Conservation (phyloP, 2,888 invertebrate genomes). For the Rotaria macrura region DNA sequence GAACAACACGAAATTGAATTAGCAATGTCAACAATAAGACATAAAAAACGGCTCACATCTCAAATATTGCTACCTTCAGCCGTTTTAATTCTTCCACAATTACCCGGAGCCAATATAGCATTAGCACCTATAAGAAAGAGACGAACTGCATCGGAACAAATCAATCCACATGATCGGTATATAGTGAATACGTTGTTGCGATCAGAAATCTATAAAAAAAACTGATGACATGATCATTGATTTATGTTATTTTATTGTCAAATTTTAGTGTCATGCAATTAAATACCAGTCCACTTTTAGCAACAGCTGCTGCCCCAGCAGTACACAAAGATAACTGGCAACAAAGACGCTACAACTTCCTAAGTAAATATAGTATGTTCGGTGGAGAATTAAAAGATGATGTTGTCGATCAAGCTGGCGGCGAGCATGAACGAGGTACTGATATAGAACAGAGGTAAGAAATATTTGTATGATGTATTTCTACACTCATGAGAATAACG, state of each 20-base stretch:
- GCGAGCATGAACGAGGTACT: slow-evolving; percentile 20
- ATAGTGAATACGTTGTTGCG: neutral
- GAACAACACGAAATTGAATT: neutral
- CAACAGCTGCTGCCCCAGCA: neutral
- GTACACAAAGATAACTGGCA: slow-evolving; percentile 26
- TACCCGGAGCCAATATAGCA: neutral
- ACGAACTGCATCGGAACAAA: neutral
- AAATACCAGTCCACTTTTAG: neutral
- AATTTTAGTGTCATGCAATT: slow-evolving; percentile 2
- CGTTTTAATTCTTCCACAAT: neutral
- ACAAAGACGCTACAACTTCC: slow-evolving; percentile 22
- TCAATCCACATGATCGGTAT: neutral
- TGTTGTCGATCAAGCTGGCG: slow-evolving; percentile 2
- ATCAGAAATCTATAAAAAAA: neutral
- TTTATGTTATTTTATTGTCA: neutral
- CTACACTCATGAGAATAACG: too few species aligned
- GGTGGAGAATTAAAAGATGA: slow-evolving; percentile 29
- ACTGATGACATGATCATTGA: too few species aligned
- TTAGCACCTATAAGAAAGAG: neutral
- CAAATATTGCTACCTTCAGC: neutral
- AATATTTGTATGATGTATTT: neutral
- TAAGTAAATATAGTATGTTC: slow-evolving; percentile 26
- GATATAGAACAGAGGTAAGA: neutral
- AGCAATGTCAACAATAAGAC: neutral
- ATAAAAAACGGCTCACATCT: neutral